Percentiles rank a stretch among this genome's conserved stretches.
phyloP scores from a whole-genome alignment of 1,140 invertebrate genomes.

The Glomeris maerens region DNA sequence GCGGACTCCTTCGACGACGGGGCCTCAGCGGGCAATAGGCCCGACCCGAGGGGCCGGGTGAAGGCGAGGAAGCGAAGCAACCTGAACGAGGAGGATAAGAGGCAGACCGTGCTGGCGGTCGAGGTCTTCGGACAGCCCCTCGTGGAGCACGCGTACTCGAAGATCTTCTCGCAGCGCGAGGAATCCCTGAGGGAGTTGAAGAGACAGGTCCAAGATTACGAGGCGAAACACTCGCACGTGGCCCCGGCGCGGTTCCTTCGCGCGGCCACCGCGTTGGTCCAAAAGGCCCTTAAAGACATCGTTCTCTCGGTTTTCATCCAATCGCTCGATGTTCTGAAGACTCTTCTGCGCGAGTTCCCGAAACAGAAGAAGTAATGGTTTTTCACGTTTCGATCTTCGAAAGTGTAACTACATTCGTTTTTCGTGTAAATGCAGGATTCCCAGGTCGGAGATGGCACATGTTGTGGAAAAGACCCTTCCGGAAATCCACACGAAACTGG shows the following conservation, averaged over 20 bases:
- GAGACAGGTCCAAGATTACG: conserved; percentile 13
- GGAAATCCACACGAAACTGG: conserved; percentile 69
- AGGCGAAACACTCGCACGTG: conserved; percentile 14
- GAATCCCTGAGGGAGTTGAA: conserved; percentile 30
- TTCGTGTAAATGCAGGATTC: conserved; percentile 40
- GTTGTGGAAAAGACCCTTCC: conserved; percentile 69
- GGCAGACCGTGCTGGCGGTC: conserved; percentile 77
- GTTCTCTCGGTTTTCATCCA: conserved; percentile 46
- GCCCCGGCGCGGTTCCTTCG: conserved; percentile 23
- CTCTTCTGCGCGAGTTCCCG: conserved; percentile 63
- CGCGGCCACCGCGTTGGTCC: conserved; percentile 22
- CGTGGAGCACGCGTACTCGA: conserved; percentile 44
- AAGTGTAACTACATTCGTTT: conserved; percentile 6
- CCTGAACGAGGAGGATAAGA: conserved; percentile 60
- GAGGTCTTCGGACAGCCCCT: conserved; percentile 75
- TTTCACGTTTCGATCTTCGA: neutral
- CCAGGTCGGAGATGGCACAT: conserved; percentile 55
- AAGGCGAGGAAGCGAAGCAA: conserved; percentile 22
- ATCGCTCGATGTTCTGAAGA: conserved; percentile 58
- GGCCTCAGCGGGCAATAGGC: too few relatives aligned
- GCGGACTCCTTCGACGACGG: conserved; percentile 1
- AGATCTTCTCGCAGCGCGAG: conserved; percentile 32
- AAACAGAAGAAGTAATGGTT: conserved; percentile 44
- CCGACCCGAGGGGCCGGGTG: neutral
- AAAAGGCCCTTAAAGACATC: conserved; percentile 24